Percentiles rank a stretch among this genome's conserved stretches.
Conservation (phyloP, 2,888 invertebrate genomes). For the Nephrocerus scutellatus region DNA sequence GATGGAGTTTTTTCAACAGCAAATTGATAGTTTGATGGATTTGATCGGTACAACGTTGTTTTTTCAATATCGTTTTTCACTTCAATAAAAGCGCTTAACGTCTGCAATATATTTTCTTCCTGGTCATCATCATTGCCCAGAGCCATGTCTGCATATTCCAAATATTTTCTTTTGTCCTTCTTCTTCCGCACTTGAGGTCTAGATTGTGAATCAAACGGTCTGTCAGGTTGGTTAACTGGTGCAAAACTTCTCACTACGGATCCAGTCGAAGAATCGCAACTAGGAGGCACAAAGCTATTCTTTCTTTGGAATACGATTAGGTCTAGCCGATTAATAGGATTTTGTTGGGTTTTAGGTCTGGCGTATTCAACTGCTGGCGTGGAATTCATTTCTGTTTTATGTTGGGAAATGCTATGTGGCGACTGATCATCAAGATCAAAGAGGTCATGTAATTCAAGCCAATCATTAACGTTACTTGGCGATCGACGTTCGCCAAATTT, state of each 20-base stretch:
- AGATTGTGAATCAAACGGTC: too few relatives aligned
- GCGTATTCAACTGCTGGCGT: conserved; percentile 10
- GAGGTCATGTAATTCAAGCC: conserved; percentile 43
- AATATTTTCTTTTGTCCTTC: conserved; percentile 30
- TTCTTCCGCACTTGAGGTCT: too few relatives aligned
- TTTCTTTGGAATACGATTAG: conserved; percentile 33
- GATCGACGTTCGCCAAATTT: conserved; percentile 44
- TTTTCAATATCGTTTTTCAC: conserved; percentile 41
- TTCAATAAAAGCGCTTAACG: conserved; percentile 40
- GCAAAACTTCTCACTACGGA: conserved; percentile 41
- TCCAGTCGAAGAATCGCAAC: conserved; percentile 39
- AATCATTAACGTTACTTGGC: conserved; percentile 45
- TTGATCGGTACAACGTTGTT: conserved; percentile 13
- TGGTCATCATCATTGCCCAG: conserved; percentile 35
- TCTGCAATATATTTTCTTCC: conserved; percentile 42
- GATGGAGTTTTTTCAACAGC: too few relatives aligned
- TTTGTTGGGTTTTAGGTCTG: conserved; percentile 5
- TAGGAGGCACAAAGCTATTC: conserved; percentile 39
- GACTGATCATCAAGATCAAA: conserved; percentile 27
- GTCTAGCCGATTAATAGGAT: conserved; percentile 10
- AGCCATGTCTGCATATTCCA: conserved; percentile 41
- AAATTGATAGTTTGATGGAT: too few relatives aligned
- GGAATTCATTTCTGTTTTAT: too few relatives aligned
- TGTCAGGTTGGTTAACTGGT: too few relatives aligned
- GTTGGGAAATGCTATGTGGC: too few relatives aligned